Conservation (phyloP, 2,113 vertebrate genomes). For the Oryctolagus cuniculus region mOryCun1.1 NC_091433.1:142942001-142942500, state of each 20-base stretch:
- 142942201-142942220: background rate
- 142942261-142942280: background rate
- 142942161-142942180: background rate
- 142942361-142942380: background rate
- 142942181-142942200: background rate
- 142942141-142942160: background rate
- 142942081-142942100: background rate
- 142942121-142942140: background rate
- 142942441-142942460: background rate
- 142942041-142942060: background rate
- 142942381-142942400: background rate
- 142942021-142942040: background rate
- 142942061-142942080: too few species aligned
- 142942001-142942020: rapidly evolving
- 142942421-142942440: background rate
- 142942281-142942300: background rate
- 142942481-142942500: too few species aligned
- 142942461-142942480: background rate
- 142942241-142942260: background rate
- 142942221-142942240: background rate
- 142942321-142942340: background rate
- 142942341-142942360: background rate
- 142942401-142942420: background rate
- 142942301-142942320: background rate
- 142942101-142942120: background rate